Conservation (phyloP, 1,140 invertebrate species). For the Bombus pascuorum region DNA sequence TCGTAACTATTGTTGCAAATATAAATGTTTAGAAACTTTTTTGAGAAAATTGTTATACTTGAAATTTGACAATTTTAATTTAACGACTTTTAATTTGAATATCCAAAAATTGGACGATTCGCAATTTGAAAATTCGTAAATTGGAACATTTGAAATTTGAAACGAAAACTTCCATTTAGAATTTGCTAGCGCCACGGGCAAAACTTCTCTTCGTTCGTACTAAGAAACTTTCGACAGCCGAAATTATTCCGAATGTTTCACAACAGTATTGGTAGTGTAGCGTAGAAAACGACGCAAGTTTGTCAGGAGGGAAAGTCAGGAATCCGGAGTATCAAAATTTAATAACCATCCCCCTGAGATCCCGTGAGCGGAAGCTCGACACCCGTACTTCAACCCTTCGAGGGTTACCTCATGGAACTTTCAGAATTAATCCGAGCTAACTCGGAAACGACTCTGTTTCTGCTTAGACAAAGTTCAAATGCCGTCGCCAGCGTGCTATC, state of each 20-base stretch:
- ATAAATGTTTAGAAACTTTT: no score
- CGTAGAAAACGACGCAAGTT: not conserved
- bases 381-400: constrained; percentile 19
- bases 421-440: constrained; percentile 56
- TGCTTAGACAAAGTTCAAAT: constrained; percentile 54
- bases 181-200: no score
- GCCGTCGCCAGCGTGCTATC: constrained; percentile 26
- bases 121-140: not conserved
- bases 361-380: not conserved
- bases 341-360: not conserved
- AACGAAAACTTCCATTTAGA: not conserved
- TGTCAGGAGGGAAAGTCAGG: not conserved
- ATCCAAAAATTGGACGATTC: not conserved
- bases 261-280: not conserved
- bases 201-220: no score
- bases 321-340: constrained; percentile 10
- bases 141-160: not conserved
- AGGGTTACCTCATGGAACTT: constrained; percentile 39
- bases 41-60: not conserved
- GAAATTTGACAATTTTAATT: not conserved
- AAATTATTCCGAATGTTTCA: not conserved
- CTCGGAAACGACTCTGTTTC: constrained; percentile 48
- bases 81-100: not conserved
- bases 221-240: not conserved
- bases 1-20: no score